Base-by-base conservation (phyloP, 2,888 invertebrate species). In the Andricus quercusramuli region DNA sequence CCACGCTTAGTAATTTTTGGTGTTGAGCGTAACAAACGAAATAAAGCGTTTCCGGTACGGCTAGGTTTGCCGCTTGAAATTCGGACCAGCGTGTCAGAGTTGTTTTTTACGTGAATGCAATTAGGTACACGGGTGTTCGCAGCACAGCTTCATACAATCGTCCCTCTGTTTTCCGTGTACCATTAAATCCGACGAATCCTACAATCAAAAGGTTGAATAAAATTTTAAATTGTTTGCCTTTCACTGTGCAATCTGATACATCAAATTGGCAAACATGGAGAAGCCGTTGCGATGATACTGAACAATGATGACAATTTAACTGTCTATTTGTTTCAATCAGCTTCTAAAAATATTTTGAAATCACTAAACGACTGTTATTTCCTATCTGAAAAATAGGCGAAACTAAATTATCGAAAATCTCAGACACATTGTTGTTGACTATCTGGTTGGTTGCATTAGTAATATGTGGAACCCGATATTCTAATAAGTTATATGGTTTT, bases 1-100 rank as follows among this genome's bases (percentile, higher is more conserved):
- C n/a, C 51, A 74, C n/a, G 56, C 74, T 59, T n/a, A 32, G 74
- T 56, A 74, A 74, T 74, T 59, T 74, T 74, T 59, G 32, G 56
- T 56, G 29, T 59, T 56, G 59, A 74, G 56, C 56, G 74, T 56
- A 74, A 74, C 37, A 74, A 74, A 37, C 32, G 56, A 59, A 74
- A 74, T 74, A 20, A 74, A 74, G 74, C 51, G n/a, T 37, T 74
- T 59, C 51, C 74, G 32, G 56, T 15, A 74, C n/a, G 56, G 70
- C 29, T 56, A 74, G 56, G n/a, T 74, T 20, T 32, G 70, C 51
- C 51, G 29, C 70, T 70, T 74, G n/a, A 74, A 74, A 22, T 74
- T 74, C 15, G 37, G 29, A 37, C 56, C n/a, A 74, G 32, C n/a
- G 32, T 64, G 64, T 4, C 6, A 64, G 13, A 64, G 13, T 74